Conservation (phyloP, 1,140 invertebrate genomes). For the Drosophila takahashii region DNA sequence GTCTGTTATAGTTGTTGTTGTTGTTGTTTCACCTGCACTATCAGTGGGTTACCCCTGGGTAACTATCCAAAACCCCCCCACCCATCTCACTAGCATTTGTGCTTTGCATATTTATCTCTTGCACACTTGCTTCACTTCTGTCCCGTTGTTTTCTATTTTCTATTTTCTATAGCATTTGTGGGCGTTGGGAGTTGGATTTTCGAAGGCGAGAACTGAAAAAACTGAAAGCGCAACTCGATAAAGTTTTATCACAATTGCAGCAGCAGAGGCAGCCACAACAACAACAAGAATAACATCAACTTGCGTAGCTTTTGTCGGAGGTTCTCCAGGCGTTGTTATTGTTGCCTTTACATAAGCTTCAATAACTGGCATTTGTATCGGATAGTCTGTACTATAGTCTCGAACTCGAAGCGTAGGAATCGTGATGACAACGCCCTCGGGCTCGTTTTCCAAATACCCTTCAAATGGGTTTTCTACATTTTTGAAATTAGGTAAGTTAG, state of each 20-base stretch:
- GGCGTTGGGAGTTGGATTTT: background rate
- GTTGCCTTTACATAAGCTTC: slow-evolving; percentile 47
- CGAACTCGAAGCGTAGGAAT: slow-evolving; percentile 21
- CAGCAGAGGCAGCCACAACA: slow-evolving; percentile 41
- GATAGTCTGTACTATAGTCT: background rate
- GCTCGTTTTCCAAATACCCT: slow-evolving; percentile 16
- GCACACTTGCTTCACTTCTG: slow-evolving; percentile 62
- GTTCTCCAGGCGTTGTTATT: slow-evolving; percentile 26
- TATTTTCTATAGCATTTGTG: background rate
- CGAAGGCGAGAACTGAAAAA: slow-evolving; percentile 48
- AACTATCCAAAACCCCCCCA: slow-evolving; percentile 1
- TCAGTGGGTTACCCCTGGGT: slow-evolving; percentile 48
- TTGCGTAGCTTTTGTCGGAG: slow-evolving; percentile 63
- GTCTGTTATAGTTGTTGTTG: slow-evolving; percentile 25
- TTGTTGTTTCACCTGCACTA: slow-evolving; percentile 70
- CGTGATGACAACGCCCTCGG: slow-evolving; percentile 48
- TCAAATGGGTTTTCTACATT: background rate
- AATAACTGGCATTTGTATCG: slow-evolving; percentile 48
- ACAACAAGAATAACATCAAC: slow-evolving; percentile 40
- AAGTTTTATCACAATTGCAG: slow-evolving; percentile 79
- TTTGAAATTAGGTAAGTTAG: too few species aligned
- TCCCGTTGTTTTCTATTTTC: slow-evolving; percentile 39
- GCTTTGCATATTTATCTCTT: slow-evolving; percentile 78
- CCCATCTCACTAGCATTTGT: slow-evolving; percentile 14
- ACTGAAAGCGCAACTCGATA: slow-evolving; percentile 67